These are phyloP conservation scores for Parasteatoda tepidariorum DNA, from an alignment of 1,140 invertebrate genomes.

Conservation along the genomic window DNA sequence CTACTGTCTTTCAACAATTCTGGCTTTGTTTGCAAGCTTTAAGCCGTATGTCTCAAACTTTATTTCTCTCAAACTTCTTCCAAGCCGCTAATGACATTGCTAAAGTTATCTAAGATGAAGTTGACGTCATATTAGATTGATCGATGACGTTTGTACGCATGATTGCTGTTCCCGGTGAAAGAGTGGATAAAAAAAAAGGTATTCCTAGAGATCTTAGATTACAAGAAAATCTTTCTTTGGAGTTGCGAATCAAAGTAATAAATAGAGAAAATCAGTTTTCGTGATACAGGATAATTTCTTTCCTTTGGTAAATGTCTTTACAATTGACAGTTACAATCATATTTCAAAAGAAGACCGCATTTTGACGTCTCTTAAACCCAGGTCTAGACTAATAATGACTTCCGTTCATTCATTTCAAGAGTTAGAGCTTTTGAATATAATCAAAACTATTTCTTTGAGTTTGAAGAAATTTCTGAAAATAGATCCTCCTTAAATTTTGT, in stretches of 20 bases:
- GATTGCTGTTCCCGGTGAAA: background rate
- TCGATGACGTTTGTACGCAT: background rate
- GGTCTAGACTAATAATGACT: background rate
- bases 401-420: no score
- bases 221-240: slow-evolving; percentile 7
- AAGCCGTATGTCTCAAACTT: no score
- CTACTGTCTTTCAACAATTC: no score
- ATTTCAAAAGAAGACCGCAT: slow-evolving; percentile 2
- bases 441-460: no score
- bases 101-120: background rate
- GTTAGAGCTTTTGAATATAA: no score
- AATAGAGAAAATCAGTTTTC: slow-evolving; percentile 6
- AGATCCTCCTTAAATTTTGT: no score
- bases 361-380: background rate
- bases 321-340: slow-evolving; percentile 14
- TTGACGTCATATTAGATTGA: background rate
- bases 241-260: slow-evolving; percentile 8
- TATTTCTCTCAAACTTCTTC: background rate
- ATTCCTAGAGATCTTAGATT: background rate
- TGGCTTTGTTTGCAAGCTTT: no score
- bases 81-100: background rate
- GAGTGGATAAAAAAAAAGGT: background rate
- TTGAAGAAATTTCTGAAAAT: no score
- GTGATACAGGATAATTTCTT: slow-evolving; percentile 16
- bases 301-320: background rate